These are phyloP conservation scores for Sitobion miscanthi DNA, from an alignment of 1,140 invertebrate genomes.

Conservation along the genomic window DNA sequence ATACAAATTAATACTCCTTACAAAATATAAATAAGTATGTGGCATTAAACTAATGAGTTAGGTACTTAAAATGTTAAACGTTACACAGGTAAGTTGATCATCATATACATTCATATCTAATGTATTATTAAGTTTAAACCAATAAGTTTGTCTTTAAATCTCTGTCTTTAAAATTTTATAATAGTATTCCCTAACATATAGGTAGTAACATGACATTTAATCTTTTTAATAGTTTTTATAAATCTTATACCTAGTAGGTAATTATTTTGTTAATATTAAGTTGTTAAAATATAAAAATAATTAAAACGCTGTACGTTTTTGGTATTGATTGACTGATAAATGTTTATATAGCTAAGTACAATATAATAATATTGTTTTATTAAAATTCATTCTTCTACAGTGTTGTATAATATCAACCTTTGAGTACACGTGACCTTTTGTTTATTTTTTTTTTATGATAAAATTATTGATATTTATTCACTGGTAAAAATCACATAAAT, in stretches of 20 bases:
- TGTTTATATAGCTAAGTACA: neutral
- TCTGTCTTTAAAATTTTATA: neutral
- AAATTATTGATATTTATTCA: conserved; percentile 9
- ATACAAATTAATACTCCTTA: neutral
- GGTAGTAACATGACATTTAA: neutral
- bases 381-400: neutral
- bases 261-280: neutral
- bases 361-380: neutral
- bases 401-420: neutral
- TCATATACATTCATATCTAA: neutral
- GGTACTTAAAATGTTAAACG: neutral
- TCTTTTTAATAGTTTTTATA: neutral
- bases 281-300: neutral
- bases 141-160: neutral
- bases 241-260: neutral
- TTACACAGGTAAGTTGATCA: neutral
- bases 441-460: neutral
- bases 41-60: neutral
- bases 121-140: no score
- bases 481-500: neutral
- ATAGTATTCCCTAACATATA: neutral
- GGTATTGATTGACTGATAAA: neutral
- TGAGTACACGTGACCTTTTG: neutral
- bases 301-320: neutral
- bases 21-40: neutral